Conservation (phyloP, 2,113 vertebrate genomes). For the Sylvia atricapilla region DNA sequence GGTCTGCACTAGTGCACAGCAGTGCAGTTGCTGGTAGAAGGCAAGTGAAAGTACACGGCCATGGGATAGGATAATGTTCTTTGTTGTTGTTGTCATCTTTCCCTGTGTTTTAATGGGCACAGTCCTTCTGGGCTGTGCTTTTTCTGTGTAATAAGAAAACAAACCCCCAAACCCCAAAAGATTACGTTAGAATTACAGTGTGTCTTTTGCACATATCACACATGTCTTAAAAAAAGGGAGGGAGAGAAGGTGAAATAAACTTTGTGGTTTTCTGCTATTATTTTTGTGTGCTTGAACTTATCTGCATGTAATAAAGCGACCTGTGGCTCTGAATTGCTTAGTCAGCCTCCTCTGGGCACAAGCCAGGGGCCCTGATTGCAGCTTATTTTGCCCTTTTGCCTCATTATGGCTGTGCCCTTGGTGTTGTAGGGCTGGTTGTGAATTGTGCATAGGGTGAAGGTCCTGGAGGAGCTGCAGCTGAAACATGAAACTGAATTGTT, state of each 20-base stretch:
- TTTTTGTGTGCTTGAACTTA: not conserved
- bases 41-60: not conserved
- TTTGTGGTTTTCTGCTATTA: not conserved
- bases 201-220: not conserved
- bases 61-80: not conserved
- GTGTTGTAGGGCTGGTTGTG: not conserved
- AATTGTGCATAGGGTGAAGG: not conserved
- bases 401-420: not conserved
- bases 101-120: not conserved
- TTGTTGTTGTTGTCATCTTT: not conserved
- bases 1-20: fast-evolving
- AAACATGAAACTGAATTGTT: not conserved
- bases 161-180: not conserved
- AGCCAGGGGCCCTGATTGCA: not conserved
- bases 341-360: not conserved
- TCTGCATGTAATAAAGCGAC: not conserved
- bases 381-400: not conserved
- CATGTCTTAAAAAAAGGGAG: not conserved
- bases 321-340: not conserved
- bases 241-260: not conserved
- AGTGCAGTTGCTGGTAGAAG: not conserved
- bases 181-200: not conserved
- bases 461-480: not conserved
- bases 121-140: not conserved
- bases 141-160: not conserved